Base-by-base conservation (phyloP, 2,888 invertebrate genomes). In the Ormyrus labotus region DNA sequence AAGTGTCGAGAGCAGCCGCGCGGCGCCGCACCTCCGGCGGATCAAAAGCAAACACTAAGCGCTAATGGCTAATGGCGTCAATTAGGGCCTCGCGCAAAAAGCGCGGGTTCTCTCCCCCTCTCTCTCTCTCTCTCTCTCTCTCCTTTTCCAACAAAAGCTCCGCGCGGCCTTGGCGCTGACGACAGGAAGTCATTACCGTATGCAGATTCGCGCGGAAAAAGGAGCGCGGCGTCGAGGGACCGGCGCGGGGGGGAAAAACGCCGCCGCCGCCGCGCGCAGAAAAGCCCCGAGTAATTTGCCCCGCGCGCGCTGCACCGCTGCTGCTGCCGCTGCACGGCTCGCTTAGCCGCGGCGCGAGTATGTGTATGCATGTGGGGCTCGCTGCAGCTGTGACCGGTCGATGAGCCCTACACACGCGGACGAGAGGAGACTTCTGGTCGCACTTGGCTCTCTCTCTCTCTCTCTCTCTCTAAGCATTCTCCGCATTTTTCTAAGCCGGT, bases 101-200 rank as follows among this genome's bases (percentile, higher is more conserved):
- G 5, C 7, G 9, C 19, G 48, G 6, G 34, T 10, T 48, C 64
- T 48, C 8, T n/a, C 50, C 2, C n/a, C n/a, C 48, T 8, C 48
- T n/a, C 5, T 34, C 3, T 7, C 13, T 19, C 48, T 8, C 48
- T n/a, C 5, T 34, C 3, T 7, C 13, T 19, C 5, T 5, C 70
- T 60, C 50, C 72, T 60, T 65, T 73, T 51, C 45, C 55, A 73
- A 77, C 34, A 74, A 78, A 65, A 75, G 48, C 55, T 13, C 10
- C 53, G 6, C 19, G 9, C 69, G 76, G 63, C 69, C 68, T 76
- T 69, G 68, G 50, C 9, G 82, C 80, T 85, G 86, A 87, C 86
- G 87, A 83, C 87, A 89, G 89, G 89, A 88, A 88, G 88, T 89
- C 88, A 88, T 88, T 88, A 88, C 87, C 78, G 84, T 85, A 87